Conservation (phyloP, 2,888 invertebrate species). For the Lochmaea capreae region DNA sequence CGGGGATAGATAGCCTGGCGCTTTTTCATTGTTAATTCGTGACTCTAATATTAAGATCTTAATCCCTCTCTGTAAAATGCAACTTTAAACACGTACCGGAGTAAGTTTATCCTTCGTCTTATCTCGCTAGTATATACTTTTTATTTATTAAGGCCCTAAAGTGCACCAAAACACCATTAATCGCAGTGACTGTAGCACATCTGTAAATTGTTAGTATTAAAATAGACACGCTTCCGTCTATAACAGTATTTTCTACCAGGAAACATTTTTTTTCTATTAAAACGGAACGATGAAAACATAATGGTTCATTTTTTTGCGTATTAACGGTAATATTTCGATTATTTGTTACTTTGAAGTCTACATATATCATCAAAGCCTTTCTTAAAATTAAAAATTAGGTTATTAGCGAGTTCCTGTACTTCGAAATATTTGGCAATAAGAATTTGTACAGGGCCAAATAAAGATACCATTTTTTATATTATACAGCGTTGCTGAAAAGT, state of each 20-base stretch:
- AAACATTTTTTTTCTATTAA: background rate
- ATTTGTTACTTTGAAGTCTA: too few species aligned
- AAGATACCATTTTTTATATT: too few species aligned
- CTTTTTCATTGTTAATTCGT: background rate
- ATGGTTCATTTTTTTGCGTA: background rate
- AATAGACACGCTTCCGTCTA: conserved; percentile 16
- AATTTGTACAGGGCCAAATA: too few species aligned
- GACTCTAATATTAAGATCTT: background rate
- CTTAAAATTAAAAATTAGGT: too few species aligned
- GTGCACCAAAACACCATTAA: conserved; percentile 10
- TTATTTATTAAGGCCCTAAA: conserved; percentile 8
- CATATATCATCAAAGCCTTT: too few species aligned
- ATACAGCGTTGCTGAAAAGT: too few species aligned
- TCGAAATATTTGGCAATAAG: too few species aligned
- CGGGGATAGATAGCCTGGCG: too few species aligned
- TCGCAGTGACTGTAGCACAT: conserved; percentile 3
- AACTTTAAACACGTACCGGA: background rate
- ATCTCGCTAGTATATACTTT: background rate
- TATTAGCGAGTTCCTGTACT: too few species aligned
- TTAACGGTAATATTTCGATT: background rate
- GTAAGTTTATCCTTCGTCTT: conserved; percentile 3
- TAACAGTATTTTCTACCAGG: background rate
- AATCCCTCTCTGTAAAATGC: background rate
- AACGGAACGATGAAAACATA: background rate
- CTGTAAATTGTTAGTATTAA: conserved; percentile 17